Evolutionary conservation across 2,888 invertebrate genomes (phyloP).

Genomic region (Heliconius aoede): DNA sequence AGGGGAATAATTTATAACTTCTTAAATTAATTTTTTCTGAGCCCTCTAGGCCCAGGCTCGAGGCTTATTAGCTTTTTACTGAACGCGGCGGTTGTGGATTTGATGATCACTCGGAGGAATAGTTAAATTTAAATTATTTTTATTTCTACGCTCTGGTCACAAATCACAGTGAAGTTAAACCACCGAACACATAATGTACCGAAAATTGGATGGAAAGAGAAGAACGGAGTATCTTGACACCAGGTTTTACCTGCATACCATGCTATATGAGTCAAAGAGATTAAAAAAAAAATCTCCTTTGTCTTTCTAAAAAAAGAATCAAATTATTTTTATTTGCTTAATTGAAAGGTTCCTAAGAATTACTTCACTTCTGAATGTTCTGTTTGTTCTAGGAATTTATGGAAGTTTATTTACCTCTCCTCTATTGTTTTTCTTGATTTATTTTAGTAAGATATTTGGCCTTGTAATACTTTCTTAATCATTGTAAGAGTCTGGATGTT

Average conservation of each 20-base stretch:
- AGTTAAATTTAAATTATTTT: no score
- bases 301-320: background rate
- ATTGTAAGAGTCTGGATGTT: background rate
- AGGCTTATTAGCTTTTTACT: background rate
- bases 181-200: background rate
- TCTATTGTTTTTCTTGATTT: constrained; percentile 20
- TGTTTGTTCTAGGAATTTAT: constrained; percentile 3
- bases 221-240: no score
- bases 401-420: background rate
- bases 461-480: constrained; percentile 10
- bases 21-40: background rate
- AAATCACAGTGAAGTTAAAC: no score
- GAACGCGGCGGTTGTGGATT: background rate
- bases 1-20: background rate
- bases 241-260: no score
- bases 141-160: no score
- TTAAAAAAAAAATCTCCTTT: no score
- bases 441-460: constrained; percentile 17
- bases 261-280: no score
- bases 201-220: background rate
- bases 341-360: constrained; percentile 11
- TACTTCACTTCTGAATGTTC: constrained; percentile 2
- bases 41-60: no score
- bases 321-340: constrained; percentile 16
- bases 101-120: no score